Evolutionary conservation across 2,797 vertebrate genomes (phyloP).

Genomic region (Sparidentex hasta): DNA sequence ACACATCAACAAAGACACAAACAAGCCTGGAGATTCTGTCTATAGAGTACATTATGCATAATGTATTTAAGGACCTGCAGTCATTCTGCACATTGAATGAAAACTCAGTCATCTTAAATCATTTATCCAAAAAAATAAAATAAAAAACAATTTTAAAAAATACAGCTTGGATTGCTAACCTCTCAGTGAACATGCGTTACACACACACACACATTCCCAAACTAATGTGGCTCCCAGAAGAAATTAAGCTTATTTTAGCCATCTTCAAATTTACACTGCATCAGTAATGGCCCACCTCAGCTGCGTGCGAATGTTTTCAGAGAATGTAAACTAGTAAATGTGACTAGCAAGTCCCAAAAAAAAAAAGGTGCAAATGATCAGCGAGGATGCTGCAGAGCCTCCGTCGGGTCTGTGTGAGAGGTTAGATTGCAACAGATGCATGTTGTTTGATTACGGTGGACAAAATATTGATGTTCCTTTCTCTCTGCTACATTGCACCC

Average conservation of each 20-base stretch:
- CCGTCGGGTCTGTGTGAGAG: conserved; percentile 2
- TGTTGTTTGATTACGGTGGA: conserved; percentile 29
- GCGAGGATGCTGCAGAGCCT: conserved; percentile 16
- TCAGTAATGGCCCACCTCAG: conserved; percentile 2
- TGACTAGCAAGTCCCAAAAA: background rate
- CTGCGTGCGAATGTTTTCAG: background rate
- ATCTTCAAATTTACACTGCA: conserved; percentile 15
- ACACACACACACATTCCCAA: background rate
- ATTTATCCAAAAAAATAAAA: too few relatives aligned
- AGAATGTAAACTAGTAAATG: conserved; percentile 12
- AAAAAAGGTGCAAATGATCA: conserved; percentile 28
- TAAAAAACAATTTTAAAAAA: too few relatives aligned
- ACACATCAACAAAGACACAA: too few relatives aligned
- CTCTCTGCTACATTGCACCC: conserved; percentile 15
- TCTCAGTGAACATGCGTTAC: conserved; percentile 6
- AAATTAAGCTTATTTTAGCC: conserved; percentile 2
- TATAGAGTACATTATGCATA: background rate
- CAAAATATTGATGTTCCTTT: conserved; percentile 38
- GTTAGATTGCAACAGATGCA: conserved; percentile 24
- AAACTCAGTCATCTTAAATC: too few relatives aligned
- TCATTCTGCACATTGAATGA: background rate
- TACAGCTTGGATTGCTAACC: background rate
- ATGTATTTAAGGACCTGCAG: background rate
- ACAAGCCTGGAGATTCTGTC: too few relatives aligned
- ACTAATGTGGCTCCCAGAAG: conserved; percentile 11